Base-by-base conservation (phyloP, 2,888 invertebrate genomes). In the Drosophila suboccidentalis region DNA sequence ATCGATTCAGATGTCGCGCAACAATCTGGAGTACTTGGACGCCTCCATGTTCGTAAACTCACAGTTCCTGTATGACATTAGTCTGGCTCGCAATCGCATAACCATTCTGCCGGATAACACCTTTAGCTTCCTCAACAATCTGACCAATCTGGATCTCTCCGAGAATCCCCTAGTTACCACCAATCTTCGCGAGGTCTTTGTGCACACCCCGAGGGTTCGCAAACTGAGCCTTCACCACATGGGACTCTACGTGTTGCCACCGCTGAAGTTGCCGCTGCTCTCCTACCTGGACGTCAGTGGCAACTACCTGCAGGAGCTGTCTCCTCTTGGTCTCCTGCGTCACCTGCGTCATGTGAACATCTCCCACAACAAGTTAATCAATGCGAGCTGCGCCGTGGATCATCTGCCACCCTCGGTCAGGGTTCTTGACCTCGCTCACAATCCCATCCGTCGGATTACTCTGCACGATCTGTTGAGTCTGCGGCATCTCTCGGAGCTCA, bases 101-200 rank as follows among this genome's bases (percentile, higher is more conserved):
- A 96, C 96, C 17, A 96, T 97, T 74, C 93, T 98, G 75, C 97
- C 97, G 3, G 97, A 97, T 93, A 97, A 97, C 91, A 97, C 97
- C 19, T 97, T 98, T 92, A 96, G 96, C 26, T 96, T 96, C 89
- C 94, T 97, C 60, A 95, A 96, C 47, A 95, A 96, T 79, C 93
- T 97, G 71, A 95, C 97, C 80, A 95, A 95, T 84, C 93, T 98
- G 86, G 97, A 97, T 93, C 94, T 98, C 54, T 96, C 97, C 80
- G 95, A 95, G 79, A 97, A 97, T 93, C 95, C 95, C 38, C 93
- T 97, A 72, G 95, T 97, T 82, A 96, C 96, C 34, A 95, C 97
- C 71, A 97, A 97, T 93, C 95, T 97, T 91, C 97, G 97, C 90
- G 97, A 97, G 93, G 94, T 97, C 55, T 97, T 97, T 91, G 96